Percentiles rank a stretch among this genome's conserved stretches.
These are phyloP conservation scores for Parascotia fuliginaria DNA, from an alignment of 2,888 invertebrate species.

Conservation along the genomic window DNA sequence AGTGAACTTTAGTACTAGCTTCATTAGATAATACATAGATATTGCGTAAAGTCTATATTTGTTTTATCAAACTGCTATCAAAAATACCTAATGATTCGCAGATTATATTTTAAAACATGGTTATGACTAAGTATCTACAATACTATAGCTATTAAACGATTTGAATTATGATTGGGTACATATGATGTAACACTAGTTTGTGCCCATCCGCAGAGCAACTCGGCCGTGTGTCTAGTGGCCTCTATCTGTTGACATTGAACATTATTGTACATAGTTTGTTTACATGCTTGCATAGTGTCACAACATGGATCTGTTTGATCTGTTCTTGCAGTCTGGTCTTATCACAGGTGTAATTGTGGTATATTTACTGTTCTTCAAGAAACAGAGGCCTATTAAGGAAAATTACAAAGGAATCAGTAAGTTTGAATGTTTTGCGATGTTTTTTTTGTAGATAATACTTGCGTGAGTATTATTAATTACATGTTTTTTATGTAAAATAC, in stretches of 20 bases:
- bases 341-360: constrained; percentile 63
- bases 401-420: constrained; percentile 65
- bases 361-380: constrained; percentile 67
- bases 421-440: constrained; percentile 16
- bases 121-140: background rate
- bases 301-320: constrained; percentile 67
- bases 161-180: background rate
- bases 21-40: too few species aligned
- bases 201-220: background rate
- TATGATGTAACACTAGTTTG: constrained; percentile 5
- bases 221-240: background rate
- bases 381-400: constrained; percentile 47
- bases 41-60: too few species aligned
- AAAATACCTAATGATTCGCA: too few species aligned
- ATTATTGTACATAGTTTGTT: constrained; percentile 7
- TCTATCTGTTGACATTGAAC: constrained; percentile 24
- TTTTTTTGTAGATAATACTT: background rate
- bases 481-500: too few species aligned
- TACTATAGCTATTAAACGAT: background rate
- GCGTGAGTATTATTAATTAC: background rate
- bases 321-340: constrained; percentile 66
- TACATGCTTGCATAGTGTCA: constrained; percentile 13
- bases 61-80: too few species aligned
- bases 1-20: too few species aligned
- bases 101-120: background rate